Evolutionary conservation across 2,888 invertebrate genomes (phyloP).

Genomic region (Drosophila limbata): DNA sequence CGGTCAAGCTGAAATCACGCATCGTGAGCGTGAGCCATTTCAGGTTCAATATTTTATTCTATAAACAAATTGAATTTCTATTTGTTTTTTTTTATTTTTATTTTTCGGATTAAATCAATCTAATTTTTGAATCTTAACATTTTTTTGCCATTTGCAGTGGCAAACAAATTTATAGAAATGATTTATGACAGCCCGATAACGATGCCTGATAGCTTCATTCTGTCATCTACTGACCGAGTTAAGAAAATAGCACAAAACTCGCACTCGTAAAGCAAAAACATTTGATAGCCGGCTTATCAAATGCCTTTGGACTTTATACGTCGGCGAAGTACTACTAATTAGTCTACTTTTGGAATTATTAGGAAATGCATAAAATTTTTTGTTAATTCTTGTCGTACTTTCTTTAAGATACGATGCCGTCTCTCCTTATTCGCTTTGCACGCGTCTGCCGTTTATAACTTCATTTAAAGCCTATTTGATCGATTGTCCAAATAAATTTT

Average conservation of each 20-base stretch:
- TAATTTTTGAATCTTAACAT: constrained; percentile 25
- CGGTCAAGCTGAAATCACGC: constrained; percentile 53
- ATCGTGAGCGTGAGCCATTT: constrained; percentile 29
- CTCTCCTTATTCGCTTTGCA: background rate
- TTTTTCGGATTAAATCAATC: constrained; percentile 43
- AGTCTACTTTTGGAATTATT: constrained; percentile 1
- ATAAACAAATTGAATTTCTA: constrained; percentile 24
- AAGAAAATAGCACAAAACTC: constrained; percentile 23
- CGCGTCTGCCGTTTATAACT: constrained; percentile 6
- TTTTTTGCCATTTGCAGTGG: constrained; percentile 7
- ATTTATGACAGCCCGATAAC: constrained; percentile 53
- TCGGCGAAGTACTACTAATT: constrained; percentile 12
- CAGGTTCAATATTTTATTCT: constrained; percentile 17
- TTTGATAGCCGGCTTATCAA: constrained; percentile 41
- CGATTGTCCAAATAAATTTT: constrained; percentile 17
- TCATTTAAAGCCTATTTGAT: constrained; percentile 39
- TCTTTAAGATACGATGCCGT: constrained; percentile 5
- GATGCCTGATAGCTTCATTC: constrained; percentile 26
- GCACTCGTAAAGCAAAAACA: constrained; percentile 14
- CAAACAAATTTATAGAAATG: constrained; percentile 34
- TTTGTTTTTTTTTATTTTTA: background rate
- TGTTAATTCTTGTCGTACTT: constrained; percentile 7
- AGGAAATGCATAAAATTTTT: constrained; percentile 4
- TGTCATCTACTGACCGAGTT: constrained; percentile 47
- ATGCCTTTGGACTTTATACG: constrained; percentile 28